Evolutionary conservation across 1,140 invertebrate species (phyloP), one percentile per base, ranked within the genome.

Genomic region (Globodera rostochiensis): DNA sequence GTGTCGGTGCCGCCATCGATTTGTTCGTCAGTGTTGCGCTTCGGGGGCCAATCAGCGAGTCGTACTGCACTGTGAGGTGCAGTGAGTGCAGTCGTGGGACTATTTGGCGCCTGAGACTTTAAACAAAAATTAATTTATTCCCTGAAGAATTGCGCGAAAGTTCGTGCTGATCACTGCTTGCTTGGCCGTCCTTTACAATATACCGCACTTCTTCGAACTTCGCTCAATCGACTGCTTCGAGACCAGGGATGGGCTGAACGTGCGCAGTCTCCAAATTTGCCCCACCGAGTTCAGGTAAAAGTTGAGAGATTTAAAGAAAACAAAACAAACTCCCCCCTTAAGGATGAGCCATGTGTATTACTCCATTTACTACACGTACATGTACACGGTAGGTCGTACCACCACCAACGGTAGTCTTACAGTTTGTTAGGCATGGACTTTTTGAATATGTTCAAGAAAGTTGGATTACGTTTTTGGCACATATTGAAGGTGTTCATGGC

Each of bases 131-230:
- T 13, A 4, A 53, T 53, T 15, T 13, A 74, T 74, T 53, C 73
- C 47, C 46, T 46, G 5, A 70, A 88, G 89, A 83, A 79, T 82
- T 36, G 88, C 88, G 46, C 85, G 86, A 76, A 82, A 82, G 6
- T 84, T 88, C 15, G 89, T 90, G 25, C 21, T 84, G 7, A 80
- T 80, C 7, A 82, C 88, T 11, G 75, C 86, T 15, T 71, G 86
- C 7, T 81, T 73, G 13, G 88, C 88, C 69, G 46, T 84, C 13
- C 46, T 90, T 19, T 89, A 89, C 84, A 89, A 89, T 69, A 85
- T 89, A 57, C 88, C 88, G 9, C 88, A 89, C 74, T 85, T 86
- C 53, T 89, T 90, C 73, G 88, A 89, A 78, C 60, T 89, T 8
- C 74, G 83, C 66, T 82, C 88, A 45, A 85, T 88, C n/a, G 66